Evolutionary conservation across 2,113 vertebrate species (phyloP).

Genomic region (Aphelocoma coerulescens): DNA sequence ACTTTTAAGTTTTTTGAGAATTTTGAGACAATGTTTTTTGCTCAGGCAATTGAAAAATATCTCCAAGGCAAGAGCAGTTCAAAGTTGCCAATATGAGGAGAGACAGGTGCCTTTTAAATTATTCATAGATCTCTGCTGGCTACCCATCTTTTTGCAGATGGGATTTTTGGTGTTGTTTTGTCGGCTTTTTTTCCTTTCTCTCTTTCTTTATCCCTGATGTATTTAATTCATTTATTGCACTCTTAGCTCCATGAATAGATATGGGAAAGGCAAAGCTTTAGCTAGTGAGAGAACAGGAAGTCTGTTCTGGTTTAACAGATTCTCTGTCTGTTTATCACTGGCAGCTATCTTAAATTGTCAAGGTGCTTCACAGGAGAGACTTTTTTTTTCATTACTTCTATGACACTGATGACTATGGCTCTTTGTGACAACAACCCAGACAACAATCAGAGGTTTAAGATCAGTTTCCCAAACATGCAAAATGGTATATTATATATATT

Average conservation of each 20-base stretch:
- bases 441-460: background rate
- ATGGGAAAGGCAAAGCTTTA: slow-evolving; percentile 29
- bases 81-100: slow-evolving; percentile 38
- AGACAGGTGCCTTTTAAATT: slow-evolving; percentile 49
- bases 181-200: background rate
- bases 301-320: slow-evolving; percentile 18
- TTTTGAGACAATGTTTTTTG: background rate
- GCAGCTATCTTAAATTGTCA: background rate
- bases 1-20: background rate
- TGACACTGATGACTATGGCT: background rate
- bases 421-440: background rate
- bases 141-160: background rate
- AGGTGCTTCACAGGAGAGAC: background rate
- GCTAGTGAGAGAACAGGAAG: background rate
- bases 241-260: slow-evolving; percentile 41
- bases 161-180: background rate
- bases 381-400: background rate
- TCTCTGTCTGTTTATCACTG: background rate
- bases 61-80: slow-evolving; percentile 42
- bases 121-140: slow-evolving; percentile 49
- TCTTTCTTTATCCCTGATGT: background rate
- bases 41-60: slow-evolving; percentile 15
- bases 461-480: background rate
- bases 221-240: slow-evolving; percentile 35
- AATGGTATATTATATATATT: background rate